Conservation (phyloP, 2,113 vertebrate species). For the Hoplias malabaricus region DNA sequence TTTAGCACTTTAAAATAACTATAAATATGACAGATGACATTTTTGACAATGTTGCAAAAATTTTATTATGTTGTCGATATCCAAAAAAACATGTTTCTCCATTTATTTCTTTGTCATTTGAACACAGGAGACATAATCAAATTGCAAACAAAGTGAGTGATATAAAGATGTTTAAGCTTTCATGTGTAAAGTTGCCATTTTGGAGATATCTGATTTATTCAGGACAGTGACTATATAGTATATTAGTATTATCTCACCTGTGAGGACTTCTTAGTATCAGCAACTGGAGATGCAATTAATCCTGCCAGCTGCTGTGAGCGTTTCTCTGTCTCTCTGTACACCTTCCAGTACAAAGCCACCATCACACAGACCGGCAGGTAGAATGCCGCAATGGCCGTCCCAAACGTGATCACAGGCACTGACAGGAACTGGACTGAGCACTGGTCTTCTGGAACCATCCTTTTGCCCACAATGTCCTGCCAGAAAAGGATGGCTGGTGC, state of each 20-base stretch:
- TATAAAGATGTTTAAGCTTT: no score
- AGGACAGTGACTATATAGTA: background rate
- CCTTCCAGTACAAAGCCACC: constrained; percentile 48
- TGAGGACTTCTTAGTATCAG: constrained; percentile 10
- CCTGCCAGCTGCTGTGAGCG: constrained; percentile 41
- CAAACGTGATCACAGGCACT: constrained; percentile 48
- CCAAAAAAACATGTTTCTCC: no score
- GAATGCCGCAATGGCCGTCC: constrained; percentile 50
- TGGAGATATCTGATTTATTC: no score
- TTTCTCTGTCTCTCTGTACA: constrained; percentile 49
- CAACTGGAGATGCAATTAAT: constrained; percentile 24
- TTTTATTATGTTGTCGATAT: no score
- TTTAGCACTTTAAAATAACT: no score
- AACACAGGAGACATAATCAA: no score
- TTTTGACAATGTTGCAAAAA: no score
- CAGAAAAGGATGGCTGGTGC: constrained; percentile 50
- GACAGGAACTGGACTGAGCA: constrained; percentile 51
- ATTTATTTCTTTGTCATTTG: no score
- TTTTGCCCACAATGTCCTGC: constrained; percentile 47
- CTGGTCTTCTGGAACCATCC: constrained; percentile 44
- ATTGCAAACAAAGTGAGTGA: no score
- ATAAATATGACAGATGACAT: no score
- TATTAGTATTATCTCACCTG: constrained; percentile 36
- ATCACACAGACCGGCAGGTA: constrained; percentile 51
- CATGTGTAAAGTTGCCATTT: no score